phyloP scores from a whole-genome alignment of 2,113 vertebrate species.

The Corydoras sp. region DNA sequence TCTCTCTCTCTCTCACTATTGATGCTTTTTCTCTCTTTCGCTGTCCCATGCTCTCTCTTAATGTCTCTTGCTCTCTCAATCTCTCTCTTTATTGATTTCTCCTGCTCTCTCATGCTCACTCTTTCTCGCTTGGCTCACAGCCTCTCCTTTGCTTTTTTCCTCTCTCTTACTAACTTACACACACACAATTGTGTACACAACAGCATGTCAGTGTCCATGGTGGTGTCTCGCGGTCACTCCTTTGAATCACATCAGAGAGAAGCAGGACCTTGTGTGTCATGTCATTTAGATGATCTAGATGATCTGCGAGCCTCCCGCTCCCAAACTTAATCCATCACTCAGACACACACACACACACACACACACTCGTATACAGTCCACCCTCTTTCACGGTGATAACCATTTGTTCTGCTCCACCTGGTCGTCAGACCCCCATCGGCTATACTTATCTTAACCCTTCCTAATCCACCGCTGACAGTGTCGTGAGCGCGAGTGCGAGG shows the following conservation, averaged over 20 bases:
- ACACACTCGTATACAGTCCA: slow-evolving; percentile 52
- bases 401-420: slow-evolving; percentile 52
- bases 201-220: background rate
- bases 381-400: slow-evolving; percentile 47
- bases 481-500: background rate
- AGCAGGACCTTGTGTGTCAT: slow-evolving; percentile 49
- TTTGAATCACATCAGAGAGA: slow-evolving; percentile 24
- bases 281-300: slow-evolving; percentile 39
- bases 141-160: no score
- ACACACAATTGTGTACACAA: background rate
- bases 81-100: no score
- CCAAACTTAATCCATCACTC: slow-evolving; percentile 53
- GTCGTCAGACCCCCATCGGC: slow-evolving; percentile 25
- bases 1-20: no score
- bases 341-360: slow-evolving; percentile 9
- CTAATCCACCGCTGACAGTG: slow-evolving; percentile 21
- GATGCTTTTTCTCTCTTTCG: no score
- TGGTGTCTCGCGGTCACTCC: slow-evolving; percentile 1
- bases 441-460: slow-evolving; percentile 20
- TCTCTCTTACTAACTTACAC: slow-evolving; percentile 47
- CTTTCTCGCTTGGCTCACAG: no score
- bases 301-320: slow-evolving; percentile 51
- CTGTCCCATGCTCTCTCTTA: no score
- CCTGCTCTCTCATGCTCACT: no score
- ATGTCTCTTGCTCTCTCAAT: no score